Evolutionary conservation across 2,888 invertebrate genomes (phyloP).

Genomic region (Cerceris rybyensis): DNA sequence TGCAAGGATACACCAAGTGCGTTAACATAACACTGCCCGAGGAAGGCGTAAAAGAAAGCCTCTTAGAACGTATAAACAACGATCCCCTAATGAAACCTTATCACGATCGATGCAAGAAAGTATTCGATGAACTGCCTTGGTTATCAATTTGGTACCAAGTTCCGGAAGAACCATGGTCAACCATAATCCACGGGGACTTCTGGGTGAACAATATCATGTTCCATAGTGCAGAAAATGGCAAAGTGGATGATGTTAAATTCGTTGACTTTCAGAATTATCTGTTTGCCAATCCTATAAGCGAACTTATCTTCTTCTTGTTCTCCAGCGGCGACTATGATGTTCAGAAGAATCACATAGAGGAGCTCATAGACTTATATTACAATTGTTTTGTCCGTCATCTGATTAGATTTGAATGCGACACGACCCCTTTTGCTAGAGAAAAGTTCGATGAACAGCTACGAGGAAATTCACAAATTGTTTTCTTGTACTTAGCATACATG

Average conservation of each 20-base stretch:
- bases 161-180: constrained; percentile 82
- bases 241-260: constrained; percentile 83
- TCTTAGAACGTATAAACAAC: constrained; percentile 68
- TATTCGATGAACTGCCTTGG: background rate
- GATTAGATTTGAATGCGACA: constrained; percentile 69
- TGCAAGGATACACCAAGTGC: constrained; percentile 73
- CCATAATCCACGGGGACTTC: constrained; percentile 84
- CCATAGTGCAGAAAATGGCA: constrained; percentile 77
- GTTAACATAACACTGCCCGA: constrained; percentile 66
- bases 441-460: constrained; percentile 66
- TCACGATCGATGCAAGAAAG: constrained; percentile 47
- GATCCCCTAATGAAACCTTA: constrained; percentile 50
- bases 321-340: constrained; percentile 83
- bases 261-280: constrained; percentile 85
- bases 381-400: constrained; percentile 80
- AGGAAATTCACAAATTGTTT: constrained; percentile 67
- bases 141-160: background rate
- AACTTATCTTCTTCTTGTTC: constrained; percentile 84
- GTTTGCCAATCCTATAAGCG: constrained; percentile 83
- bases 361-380: constrained; percentile 83
- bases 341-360: constrained; percentile 81
- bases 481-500: constrained; percentile 71
- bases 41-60: constrained; percentile 65
- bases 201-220: constrained; percentile 86
- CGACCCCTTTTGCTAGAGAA: constrained; percentile 59